Evolutionary conservation across 2,888 invertebrate genomes (phyloP), one percentile per base, ranked within the genome.

Genomic region (Plagiodera versicolora): DNA sequence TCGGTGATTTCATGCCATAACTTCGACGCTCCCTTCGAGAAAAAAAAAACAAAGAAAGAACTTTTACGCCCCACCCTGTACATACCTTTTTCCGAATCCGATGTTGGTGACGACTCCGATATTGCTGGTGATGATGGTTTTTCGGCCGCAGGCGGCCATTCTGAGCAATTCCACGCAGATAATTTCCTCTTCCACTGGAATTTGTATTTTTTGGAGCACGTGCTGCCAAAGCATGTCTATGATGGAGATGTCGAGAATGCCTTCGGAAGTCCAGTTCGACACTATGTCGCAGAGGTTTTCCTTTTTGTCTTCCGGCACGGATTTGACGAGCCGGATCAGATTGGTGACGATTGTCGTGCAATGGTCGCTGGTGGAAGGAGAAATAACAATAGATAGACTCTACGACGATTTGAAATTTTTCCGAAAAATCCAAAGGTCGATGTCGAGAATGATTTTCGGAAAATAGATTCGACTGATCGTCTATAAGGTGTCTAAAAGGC

Each of bases 211-310:
- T 60, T 73, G 70, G 1, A 92, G 86, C 75, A 92, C 94, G 72
- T 88, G 88, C 79, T 94, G 91, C 90, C 94, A 96, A 61, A 96
- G 82, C 65, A 92, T 86, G 84, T 93, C 82, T 60, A 85, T 82
- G 45, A 85, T 82, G 17, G 80, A 76, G 49, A 82, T 82, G 67
- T 85, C 84, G n/a, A 73, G 52, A 47, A 63, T 62, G 45, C 70
- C 85, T 30, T 81, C 81, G 49, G 79, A 76, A 1, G 86, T 83
- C 84, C 89, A 87, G 73, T 88, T 85, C 11, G 82, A 77, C 46
- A 91, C 82, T 60, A 91, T 79, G 64, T 82, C 80, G 67, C 87
- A 86, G 63, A 90, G 79, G 11, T 89, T 86, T 1, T 83, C 82
- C 49, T 85, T 79, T 65, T 89, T 87, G 0, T 85, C 85, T 50